These are phyloP conservation scores for Schizopygopsis pylzovi DNA, from an alignment of 2,797 vertebrate species.

Conservation along the genomic window DNA sequence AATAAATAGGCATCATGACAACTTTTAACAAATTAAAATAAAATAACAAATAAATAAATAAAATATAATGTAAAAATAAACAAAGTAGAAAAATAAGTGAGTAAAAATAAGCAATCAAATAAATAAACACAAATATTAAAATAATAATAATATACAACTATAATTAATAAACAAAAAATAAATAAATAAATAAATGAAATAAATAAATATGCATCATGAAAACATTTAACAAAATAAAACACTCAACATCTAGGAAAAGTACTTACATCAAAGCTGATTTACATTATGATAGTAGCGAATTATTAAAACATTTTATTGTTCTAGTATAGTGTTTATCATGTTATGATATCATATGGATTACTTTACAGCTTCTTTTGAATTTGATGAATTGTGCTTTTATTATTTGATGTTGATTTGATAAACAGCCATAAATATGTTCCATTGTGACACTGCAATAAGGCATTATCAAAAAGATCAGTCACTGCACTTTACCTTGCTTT, in stretches of 20 bases:
- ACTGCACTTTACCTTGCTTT: constrained; percentile 87
- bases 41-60: too few relatives aligned
- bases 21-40: too few relatives aligned
- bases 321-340: not conserved
- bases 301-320: not conserved
- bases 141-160: too few relatives aligned
- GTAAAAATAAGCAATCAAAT: not conserved
- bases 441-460: not conserved
- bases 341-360: not conserved
- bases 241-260: not conserved
- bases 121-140: too few relatives aligned
- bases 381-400: not conserved
- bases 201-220: not conserved
- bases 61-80: too few relatives aligned
- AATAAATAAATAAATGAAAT: not conserved
- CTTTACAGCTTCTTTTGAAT: not conserved
- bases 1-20: too few relatives aligned
- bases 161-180: too few relatives aligned
- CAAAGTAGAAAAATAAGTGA: too few relatives aligned
- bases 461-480: not conserved
- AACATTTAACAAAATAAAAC: not conserved
- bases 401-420: not conserved
- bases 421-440: not conserved
- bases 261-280: not conserved
- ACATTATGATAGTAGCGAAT: not conserved